phyloP scores from a whole-genome alignment of 2,888 invertebrate species.

The Agrotis clavis region DNA sequence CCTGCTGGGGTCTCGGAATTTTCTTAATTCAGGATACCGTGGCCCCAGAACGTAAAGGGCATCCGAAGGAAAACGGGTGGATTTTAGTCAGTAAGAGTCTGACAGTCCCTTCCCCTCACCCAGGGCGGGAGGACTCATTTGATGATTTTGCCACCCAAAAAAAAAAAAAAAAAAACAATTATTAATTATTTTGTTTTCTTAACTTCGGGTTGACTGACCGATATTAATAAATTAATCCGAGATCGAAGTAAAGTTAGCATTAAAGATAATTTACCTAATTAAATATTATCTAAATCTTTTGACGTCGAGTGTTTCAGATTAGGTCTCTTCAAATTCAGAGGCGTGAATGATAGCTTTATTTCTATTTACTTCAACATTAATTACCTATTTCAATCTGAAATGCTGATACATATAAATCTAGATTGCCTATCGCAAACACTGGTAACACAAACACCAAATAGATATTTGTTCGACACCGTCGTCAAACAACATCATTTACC shows the following conservation, averaged over 20 bases:
- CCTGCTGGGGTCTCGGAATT: too few relatives aligned
- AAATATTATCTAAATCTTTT: neutral
- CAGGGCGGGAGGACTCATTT: too few relatives aligned
- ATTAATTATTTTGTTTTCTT: neutral
- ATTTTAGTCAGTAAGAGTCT: too few relatives aligned
- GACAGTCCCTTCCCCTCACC: too few relatives aligned
- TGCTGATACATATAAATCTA: constrained; percentile 26
- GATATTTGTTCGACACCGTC: constrained; percentile 1
- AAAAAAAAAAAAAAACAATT: too few relatives aligned
- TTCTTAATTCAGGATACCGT: too few relatives aligned
- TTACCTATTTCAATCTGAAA: neutral
- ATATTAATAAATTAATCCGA: neutral
- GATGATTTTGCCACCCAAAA: too few relatives aligned
- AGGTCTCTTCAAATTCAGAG: neutral
- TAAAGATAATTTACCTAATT: neutral
- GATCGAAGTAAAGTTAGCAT: too few relatives aligned
- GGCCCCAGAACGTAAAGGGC: too few relatives aligned
- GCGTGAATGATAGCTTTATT: neutral
- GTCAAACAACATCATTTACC: constrained; percentile 20
- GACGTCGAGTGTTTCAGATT: neutral
- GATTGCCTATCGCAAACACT: constrained; percentile 18
- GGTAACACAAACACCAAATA: constrained; percentile 5
- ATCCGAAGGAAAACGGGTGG: too few relatives aligned
- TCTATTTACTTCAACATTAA: neutral
- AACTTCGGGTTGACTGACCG: neutral